Conservation (phyloP, 2,888 invertebrate species). For the Ischnus inquisitorius region DNA sequence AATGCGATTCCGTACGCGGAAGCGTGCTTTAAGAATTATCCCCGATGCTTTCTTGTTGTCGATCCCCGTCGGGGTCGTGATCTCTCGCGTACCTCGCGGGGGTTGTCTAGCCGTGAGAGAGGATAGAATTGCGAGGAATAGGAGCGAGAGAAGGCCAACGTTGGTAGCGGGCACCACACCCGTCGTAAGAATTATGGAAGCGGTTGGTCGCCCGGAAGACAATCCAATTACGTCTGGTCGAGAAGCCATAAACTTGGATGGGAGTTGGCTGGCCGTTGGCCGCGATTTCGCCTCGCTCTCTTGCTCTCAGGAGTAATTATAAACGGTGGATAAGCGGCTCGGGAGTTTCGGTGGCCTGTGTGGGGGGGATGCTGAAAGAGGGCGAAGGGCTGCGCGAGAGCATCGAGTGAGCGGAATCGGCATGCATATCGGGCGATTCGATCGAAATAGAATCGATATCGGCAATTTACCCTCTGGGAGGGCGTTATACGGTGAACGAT, state of each 20-base stretch:
- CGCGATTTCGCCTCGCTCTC: conserved; percentile 44
- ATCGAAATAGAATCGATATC: conserved; percentile 68
- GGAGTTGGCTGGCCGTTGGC: conserved; percentile 66
- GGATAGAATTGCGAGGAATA: not conserved
- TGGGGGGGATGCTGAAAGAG: conserved; percentile 22
- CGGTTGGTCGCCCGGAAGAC: conserved; percentile 78
- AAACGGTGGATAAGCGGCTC: conserved; percentile 35
- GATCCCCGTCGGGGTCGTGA: conserved; percentile 35
- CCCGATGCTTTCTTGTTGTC: conserved; percentile 69
- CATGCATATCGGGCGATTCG: conserved; percentile 56
- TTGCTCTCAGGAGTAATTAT: conserved; percentile 63
- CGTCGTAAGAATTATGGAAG: conserved; percentile 77
- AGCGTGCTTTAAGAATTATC: conserved; percentile 67
- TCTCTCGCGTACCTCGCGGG: not conserved
- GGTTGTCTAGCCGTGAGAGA: not conserved
- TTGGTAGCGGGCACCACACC: conserved; percentile 48
- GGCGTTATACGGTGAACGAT: conserved; percentile 60
- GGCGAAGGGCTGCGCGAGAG: conserved; percentile 41
- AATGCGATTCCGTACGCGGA: conserved; percentile 62
- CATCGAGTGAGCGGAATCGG: not conserved
- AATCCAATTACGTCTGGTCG: conserved; percentile 79
- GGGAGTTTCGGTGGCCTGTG: too few species aligned
- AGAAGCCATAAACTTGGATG: conserved; percentile 79
- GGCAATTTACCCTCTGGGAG: conserved; percentile 49
- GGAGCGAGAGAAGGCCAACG: conserved; percentile 5